phyloP scores from a whole-genome alignment of 2,888 invertebrate genomes.

The Amphimallon solstitiale region DNA sequence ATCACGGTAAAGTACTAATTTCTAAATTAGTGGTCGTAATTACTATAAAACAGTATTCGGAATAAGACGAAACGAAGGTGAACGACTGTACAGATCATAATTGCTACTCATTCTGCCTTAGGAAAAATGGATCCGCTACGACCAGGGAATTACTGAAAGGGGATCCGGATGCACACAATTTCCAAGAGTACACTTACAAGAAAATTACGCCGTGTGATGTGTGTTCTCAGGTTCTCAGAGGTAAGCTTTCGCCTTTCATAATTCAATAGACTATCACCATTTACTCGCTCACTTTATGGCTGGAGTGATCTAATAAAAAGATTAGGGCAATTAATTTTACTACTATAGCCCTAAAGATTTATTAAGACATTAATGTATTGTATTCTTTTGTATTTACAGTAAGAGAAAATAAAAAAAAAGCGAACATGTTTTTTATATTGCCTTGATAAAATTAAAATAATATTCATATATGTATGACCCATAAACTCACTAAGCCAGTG shows the following conservation, averaged over 20 bases:
- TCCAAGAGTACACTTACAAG: conserved; percentile 95
- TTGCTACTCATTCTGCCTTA: conserved; percentile 52
- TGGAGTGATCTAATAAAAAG: not conserved
- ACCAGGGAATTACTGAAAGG: conserved; percentile 69
- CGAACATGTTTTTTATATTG: too few species aligned
- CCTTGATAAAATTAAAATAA: too few species aligned
- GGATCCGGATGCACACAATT: conserved; percentile 82
- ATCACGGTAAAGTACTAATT: not conserved
- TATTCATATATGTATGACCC: too few species aligned
- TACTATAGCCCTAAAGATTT: not conserved
- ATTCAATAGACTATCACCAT: conserved; percentile 13
- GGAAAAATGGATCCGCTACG: conserved; percentile 77
- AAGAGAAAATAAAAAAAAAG: too few species aligned
- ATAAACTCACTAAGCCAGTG: too few species aligned
- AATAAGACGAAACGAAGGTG: not conserved
- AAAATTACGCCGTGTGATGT: conserved; percentile 95
- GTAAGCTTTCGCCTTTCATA: conserved; percentile 64
- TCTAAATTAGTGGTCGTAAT: not conserved
- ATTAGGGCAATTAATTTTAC: conserved; percentile 1
- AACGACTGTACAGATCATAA: not conserved
- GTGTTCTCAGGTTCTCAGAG: conserved; percentile 91
- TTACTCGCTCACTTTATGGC: not conserved
- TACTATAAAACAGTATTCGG: not conserved
- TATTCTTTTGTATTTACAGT: not conserved
- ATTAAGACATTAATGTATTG: not conserved